Evolutionary conservation across 2,113 vertebrate genomes (phyloP).

Genomic region (Microcebus lehilahytsara): DNA sequence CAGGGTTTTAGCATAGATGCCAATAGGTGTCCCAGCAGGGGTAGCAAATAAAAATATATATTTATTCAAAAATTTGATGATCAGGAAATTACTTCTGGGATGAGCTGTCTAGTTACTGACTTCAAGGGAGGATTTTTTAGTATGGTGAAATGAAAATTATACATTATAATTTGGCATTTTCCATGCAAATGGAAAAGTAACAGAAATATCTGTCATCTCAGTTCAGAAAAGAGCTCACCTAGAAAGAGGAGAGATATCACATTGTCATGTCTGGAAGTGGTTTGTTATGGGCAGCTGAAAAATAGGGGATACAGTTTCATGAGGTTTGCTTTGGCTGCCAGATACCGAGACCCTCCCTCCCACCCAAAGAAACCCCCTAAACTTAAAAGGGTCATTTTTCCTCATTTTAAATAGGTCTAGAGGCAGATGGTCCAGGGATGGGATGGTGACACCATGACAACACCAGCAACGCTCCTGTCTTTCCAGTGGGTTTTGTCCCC

Average conservation of each 20-base stretch:
- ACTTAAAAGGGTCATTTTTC: not conserved
- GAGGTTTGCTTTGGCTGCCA: not conserved
- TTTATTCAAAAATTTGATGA: slow-evolving; percentile 65
- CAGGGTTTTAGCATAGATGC: not conserved
- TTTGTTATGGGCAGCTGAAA: not conserved
- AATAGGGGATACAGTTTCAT: not conserved
- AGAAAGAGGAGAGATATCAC: not conserved
- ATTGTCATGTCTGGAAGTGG: not conserved
- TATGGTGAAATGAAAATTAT: slow-evolving; percentile 40
- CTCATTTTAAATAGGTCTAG: not conserved
- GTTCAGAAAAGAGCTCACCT: not conserved
- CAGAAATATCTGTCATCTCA: slow-evolving; percentile 28
- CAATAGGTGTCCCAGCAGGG: slow-evolving; percentile 41
- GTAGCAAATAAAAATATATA: slow-evolving; percentile 67
- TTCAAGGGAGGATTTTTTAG: slow-evolving; percentile 54
- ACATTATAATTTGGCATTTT: slow-evolving; percentile 38
- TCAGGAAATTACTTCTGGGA: slow-evolving; percentile 68
- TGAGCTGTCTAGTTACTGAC: slow-evolving; percentile 49
- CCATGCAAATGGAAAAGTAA: slow-evolving; percentile 38
- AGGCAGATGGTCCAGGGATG: not conserved
- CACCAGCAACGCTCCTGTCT: not conserved
- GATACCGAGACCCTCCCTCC: not conserved
- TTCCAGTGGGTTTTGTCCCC: not conserved
- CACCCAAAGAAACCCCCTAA: not conserved
- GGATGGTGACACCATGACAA: not conserved